A percentile compares a stretch with the other conserved stretches of the same genome.
Conservation (phyloP, 2,888 invertebrate genomes). For the Siphlonurus alternatus region DNA sequence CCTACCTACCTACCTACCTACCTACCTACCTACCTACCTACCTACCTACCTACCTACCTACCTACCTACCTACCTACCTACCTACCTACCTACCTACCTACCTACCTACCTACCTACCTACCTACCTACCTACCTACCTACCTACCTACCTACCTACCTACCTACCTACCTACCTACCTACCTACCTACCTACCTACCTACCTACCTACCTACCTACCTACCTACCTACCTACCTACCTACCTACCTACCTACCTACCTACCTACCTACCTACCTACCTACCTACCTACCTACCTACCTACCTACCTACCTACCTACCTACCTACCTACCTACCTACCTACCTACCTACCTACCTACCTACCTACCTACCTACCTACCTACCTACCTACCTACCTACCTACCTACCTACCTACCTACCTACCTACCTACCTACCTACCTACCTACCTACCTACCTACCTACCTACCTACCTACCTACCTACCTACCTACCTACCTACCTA, state of each 20-base stretch:
- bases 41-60: background rate
- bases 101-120: background rate
- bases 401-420: too few species aligned
- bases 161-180: background rate
- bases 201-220: background rate
- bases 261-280: background rate
- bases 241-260: background rate
- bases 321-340: background rate
- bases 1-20: background rate
- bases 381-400: too few species aligned
- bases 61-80: background rate
- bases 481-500: too few species aligned
- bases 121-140: background rate
- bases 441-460: too few species aligned
- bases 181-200: background rate
- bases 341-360: too few species aligned
- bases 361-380: too few species aligned
- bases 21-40: background rate
- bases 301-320: background rate
- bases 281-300: background rate
- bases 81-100: background rate
- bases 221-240: background rate
- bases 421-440: too few species aligned
- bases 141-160: background rate
- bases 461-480: too few species aligned